Evolutionary conservation across 1,140 invertebrate species (phyloP).

Genomic region (Nomia melanderi): DNA sequence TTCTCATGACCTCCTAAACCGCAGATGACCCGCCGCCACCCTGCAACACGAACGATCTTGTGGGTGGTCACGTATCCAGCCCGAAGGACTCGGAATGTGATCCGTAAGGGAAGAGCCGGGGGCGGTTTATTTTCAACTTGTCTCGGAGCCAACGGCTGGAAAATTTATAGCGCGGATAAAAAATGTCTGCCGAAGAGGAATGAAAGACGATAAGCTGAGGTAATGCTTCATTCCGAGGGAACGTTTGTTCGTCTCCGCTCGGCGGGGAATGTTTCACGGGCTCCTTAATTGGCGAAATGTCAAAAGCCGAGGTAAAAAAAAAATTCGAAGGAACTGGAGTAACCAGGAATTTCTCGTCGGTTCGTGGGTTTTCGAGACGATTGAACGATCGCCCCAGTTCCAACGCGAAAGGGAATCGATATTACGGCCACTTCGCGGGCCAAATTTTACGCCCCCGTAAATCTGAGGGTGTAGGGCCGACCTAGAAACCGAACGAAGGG

Average conservation of each 20-base stretch:
- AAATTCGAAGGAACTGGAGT: too few species aligned
- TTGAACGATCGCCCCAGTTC: constrained; percentile 19
- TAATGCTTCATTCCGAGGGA: not conserved
- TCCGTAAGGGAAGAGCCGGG: constrained; percentile 21
- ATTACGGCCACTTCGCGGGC: not conserved
- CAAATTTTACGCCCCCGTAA: constrained; percentile 38
- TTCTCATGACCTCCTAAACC: constrained; percentile 66
- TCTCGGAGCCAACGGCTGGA: not conserved
- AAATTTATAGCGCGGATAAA: not conserved
- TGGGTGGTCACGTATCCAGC: constrained; percentile 55
- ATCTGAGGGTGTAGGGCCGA: constrained; percentile 5
- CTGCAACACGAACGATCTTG: constrained; percentile 45
- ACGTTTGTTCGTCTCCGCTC: not conserved
- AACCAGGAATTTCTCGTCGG: not conserved
- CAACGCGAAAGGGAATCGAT: constrained; percentile 15
- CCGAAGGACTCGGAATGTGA: constrained; percentile 41
- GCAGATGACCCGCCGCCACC: constrained; percentile 29
- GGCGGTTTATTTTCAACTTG: not conserved
- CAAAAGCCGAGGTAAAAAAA: too few species aligned
- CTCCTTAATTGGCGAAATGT: too few species aligned
- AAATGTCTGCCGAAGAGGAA: not conserved
- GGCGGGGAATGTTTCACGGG: not conserved
- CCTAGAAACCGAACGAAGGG: constrained; percentile 29
- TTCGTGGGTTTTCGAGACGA: not conserved
- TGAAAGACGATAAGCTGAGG: not conserved